Base-by-base conservation (phyloP, 2,113 vertebrate species). In the Seriola dumerili region DNA sequence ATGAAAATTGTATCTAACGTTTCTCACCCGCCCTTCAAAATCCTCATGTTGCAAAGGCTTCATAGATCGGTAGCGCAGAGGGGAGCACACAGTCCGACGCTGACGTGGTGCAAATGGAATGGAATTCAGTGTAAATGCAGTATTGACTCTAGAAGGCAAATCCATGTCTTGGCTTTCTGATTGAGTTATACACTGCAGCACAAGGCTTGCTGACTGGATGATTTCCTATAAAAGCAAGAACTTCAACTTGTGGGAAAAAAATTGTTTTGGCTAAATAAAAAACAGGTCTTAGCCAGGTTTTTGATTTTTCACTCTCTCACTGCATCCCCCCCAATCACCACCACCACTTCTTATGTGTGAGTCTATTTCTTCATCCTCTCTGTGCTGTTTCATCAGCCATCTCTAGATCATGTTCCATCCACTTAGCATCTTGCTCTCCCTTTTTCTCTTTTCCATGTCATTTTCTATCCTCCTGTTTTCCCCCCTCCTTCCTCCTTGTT, bases 61-160 rank as follows among this genome's bases (percentile, higher is more conserved):
- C 59, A 50, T 1, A 16, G 86, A 92, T 88, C 88, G 80, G 91
- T 87, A 73, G 72, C 74, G 66, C 85, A 69, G 67, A 52, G 64
- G 76, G 83, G 76, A 38, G 72, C 32, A 2, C 63, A 12, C 36
- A 38, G 72, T 10, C 55, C 32, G 25, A 0, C 44, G 57, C 38
- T 36, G 59, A 72, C 13, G 69, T 70, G 81, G 78, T 85, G 82
- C 81, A 91, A 88, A 89, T 91, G 62, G 75, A 72, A 77, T 58
- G 58, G 80, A 81, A 88, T 83, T 81, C 42, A 70, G 58, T 70
- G 78, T 62, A 80, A 78, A 80, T 73, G 75, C 70, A 75, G 71
- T 78, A 87, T 84, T 52, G 86, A 90, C 82, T 86, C n/a, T 3
- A 17, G 42, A 32, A 85, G 57, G 54, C 71, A 88, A 85, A 90